A percentile compares a stretch with the other conserved stretches of the same genome.
These are phyloP conservation scores for Rattus rattus DNA, from an alignment of 2,113 vertebrate genomes.

Conservation along the genomic window DNA sequence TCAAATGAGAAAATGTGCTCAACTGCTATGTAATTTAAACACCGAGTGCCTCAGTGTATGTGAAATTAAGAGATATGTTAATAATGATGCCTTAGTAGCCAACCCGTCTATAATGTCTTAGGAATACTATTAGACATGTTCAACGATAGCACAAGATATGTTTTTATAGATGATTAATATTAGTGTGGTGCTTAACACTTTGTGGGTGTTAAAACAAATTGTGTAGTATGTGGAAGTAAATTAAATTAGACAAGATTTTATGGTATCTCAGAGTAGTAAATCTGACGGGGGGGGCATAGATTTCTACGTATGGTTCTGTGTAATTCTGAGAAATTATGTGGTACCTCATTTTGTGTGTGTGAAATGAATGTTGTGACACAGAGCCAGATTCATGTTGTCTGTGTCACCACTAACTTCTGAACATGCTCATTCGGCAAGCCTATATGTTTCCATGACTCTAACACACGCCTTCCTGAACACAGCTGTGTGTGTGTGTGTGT, in stretches of 20 bases:
- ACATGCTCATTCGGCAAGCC: background rate
- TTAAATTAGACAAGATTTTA: background rate
- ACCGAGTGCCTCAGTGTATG: background rate
- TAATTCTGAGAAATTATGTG: background rate
- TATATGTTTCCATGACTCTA: background rate
- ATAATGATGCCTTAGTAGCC: background rate
- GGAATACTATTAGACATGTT: background rate
- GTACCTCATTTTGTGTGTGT: background rate
- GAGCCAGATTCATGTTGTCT: background rate
- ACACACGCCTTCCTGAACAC: too few species aligned
- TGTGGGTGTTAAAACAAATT: background rate
- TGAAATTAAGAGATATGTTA: background rate
- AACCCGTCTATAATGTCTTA: background rate
- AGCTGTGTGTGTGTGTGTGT: too few species aligned
- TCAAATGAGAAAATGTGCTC: background rate
- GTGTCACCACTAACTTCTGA: constrained; percentile 11
- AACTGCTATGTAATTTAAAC: background rate
- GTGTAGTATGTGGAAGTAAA: background rate
- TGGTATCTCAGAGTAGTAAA: background rate
- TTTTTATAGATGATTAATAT: background rate
- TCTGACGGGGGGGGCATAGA: background rate
- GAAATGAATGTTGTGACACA: background rate
- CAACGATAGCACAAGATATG: background rate
- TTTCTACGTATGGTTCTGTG: background rate
- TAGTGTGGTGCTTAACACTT: background rate